These are phyloP conservation scores for Edolisoma coerulescens DNA, from an alignment of 2,113 vertebrate species.

Conservation along the genomic window DNA sequence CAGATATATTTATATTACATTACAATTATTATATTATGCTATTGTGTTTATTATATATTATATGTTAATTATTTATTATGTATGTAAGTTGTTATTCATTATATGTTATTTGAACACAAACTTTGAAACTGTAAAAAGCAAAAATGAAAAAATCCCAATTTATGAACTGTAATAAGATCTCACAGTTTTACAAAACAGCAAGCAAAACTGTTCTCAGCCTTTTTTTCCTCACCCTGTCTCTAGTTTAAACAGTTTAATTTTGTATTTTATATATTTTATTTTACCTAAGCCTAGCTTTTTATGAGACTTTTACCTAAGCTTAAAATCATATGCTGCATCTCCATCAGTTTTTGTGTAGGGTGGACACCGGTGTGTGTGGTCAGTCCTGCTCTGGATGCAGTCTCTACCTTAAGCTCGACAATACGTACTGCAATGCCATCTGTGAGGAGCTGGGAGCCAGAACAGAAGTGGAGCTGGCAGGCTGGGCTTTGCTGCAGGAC, in stretches of 20 bases:
- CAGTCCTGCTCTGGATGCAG: background rate
- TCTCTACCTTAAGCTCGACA: fast-evolving
- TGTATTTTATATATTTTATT: background rate
- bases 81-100: background rate
- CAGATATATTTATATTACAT: background rate
- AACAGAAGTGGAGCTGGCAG: background rate
- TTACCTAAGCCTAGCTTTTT: background rate
- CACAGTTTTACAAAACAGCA: background rate
- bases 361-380: fast-evolving
- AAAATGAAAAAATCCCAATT: background rate
- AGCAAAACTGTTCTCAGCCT: background rate
- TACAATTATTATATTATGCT: too few relatives aligned
- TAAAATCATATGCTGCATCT: background rate
- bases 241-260: background rate
- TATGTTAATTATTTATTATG: background rate
- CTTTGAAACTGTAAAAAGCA: background rate
- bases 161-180: background rate
- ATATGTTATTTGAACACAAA: background rate
- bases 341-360: fast-evolving
- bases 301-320: background rate
- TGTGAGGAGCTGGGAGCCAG: background rate
- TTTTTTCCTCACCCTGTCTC: background rate
- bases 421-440: background rate
- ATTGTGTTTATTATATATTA: background rate
- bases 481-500: background rate